Evolutionary conservation across 2,888 invertebrate species (phyloP), one percentile per base, ranked within the genome.

Genomic region (Erynnis tages): DNA sequence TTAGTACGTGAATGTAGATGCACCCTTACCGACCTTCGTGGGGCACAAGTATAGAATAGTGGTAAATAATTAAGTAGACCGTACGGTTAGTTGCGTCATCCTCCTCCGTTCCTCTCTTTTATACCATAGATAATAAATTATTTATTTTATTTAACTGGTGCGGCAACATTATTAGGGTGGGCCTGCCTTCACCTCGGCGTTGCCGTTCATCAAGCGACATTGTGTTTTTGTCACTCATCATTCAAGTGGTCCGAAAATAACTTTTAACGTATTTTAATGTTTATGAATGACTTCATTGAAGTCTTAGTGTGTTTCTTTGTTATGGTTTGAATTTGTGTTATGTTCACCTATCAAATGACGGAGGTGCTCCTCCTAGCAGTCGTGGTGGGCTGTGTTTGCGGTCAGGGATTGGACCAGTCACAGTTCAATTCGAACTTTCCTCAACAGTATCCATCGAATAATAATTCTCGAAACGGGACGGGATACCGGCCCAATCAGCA

Each of bases 361-460:
- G 67, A 63, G 66, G 59, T 67, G 53, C 72, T 82, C 61, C 58
- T 82, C 55, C 41, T 84, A 48, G 47, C 56, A 54, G 67, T 73
- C 54, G 73, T 76, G 54, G 65, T 76, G 53, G 75, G 67, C 63
- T 72, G 66, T 66, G 82, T 73, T 52, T 70, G 69, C 61, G 73
- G 78, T n/a, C 87, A 88, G 65, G 65, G 66, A 47, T 63, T 73
- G 27, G 84, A 88, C 44, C 63, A 70, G 13, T 63, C 69, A 27
- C 70, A 72, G 23, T 84, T 68, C 57, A 83, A 82, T 61, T 79
- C 76, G 1, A 82, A 79, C 54, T 85, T 79, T 68, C 73, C 74
- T 13, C 77, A 73, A 55, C 78, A 75, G 56, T 75, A 70, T 38
- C 79, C 73, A 59, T n/a, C n/a, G n/a, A 65, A 65, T 19, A 60